Percentiles rank a stretch among this genome's conserved stretches.
Evolutionary conservation across 2,113 vertebrate genomes (phyloP).

Genomic region (Suncus etruscus): DNA sequence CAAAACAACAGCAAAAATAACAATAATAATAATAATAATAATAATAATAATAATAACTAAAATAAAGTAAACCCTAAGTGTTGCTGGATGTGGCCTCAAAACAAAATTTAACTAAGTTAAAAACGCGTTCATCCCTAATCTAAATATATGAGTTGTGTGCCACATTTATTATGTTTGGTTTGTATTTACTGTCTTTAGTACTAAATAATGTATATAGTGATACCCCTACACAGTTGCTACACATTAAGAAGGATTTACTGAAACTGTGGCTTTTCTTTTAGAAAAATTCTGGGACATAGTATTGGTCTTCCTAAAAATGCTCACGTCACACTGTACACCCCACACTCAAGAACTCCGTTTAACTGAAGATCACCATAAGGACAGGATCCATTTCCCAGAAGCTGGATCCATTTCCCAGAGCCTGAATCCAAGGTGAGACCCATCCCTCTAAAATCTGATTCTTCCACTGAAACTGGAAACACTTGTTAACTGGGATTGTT

Average conservation of each 20-base stretch:
- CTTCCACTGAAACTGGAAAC: too few species aligned
- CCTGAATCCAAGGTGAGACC: not conserved
- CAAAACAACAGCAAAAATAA: too few species aligned
- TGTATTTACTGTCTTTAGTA: conserved; percentile 18
- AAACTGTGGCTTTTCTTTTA: not conserved
- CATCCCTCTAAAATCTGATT: too few species aligned
- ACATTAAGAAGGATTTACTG: conserved; percentile 15
- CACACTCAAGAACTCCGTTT: not conserved
- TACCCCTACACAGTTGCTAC: not conserved
- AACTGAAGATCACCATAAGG: not conserved
- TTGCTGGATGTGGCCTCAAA: too few species aligned
- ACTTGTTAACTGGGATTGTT: too few species aligned
- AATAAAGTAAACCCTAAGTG: too few species aligned
- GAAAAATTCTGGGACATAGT: not conserved
- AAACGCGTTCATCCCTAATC: conserved; percentile 25
- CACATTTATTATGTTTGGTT: conserved; percentile 23
- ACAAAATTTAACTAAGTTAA: not conserved
- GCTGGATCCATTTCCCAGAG: not conserved
- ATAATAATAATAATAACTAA: conserved; percentile 11
- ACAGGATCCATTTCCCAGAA: not conserved
- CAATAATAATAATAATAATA: too few species aligned
- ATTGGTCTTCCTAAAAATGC: not conserved
- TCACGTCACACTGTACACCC: not conserved
- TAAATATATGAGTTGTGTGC: conserved; percentile 27
- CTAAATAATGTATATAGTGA: conserved; percentile 36